Evolutionary conservation across 53 echinoderm and acorn worm genomes (phyloP), one percentile per base, ranked within the genome.

Genomic region (Antedon mediterranea): DNA sequence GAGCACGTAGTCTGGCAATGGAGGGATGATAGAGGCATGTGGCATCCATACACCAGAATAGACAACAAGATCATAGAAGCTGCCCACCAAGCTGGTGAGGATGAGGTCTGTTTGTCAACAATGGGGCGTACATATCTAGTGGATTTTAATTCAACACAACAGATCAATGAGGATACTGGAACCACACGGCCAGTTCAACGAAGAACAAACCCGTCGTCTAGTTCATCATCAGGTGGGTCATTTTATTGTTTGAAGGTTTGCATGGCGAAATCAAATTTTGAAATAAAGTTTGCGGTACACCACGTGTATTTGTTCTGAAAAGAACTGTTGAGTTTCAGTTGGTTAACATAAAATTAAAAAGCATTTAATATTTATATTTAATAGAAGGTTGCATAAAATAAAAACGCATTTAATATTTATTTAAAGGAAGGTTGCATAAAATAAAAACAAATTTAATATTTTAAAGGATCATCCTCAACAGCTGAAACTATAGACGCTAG

Each of bases 41-140:
- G 91, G 97, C 89, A 89, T 77, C 86, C 89, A 3, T 95, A 92
- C 57, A 91, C 87, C 3, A 89, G 89, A 71, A 95, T 95, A 33
- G 97, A 95, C 71, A 95, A 92, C 88, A 89, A 92, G 81, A 94
- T 95, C 57, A 82, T 95, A 23, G 97, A 95, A 90, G 97, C 97
- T 71, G 97, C 91, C 42, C 92, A 92, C 71, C 91, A 94, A 75
- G 91, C 97, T 26, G 92, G 97, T 32, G 97, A 95, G 71, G 97
- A 95, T 43, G 97, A 95, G 42, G 97, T 95, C 2, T 89, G 89
- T 26, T 85, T 92, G 33, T 95, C 97, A 71, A 94, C 95, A 71
- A 81, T 95, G 74, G 91, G 89, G 4, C 87, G 91, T 29, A 87
- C 91, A 28, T 92, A 92, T 81, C 91, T 92, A 72, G 89, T 95